Percentiles rank a stretch among this genome's conserved stretches.
Evolutionary conservation across 2,113 vertebrate genomes (phyloP).

Genomic region (Irena cyanogastra): DNA sequence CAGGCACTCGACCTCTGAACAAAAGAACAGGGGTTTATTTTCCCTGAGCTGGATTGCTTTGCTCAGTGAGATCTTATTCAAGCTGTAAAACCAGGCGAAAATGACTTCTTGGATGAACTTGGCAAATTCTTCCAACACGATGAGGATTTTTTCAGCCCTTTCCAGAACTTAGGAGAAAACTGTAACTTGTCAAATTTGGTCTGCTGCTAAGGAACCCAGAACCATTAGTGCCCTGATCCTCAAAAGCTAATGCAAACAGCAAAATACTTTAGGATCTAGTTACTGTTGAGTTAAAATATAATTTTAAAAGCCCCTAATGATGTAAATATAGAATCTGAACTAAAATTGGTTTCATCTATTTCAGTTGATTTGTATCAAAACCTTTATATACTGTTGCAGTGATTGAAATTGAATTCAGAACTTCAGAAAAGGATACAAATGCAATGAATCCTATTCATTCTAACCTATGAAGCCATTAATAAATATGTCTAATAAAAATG

Average conservation of each 20-base stretch:
- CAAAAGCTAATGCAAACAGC: background rate
- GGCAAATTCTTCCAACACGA: background rate
- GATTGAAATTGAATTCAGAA: background rate
- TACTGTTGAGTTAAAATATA: background rate
- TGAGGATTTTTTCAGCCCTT: background rate
- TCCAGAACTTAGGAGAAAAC: background rate
- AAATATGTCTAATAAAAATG: background rate
- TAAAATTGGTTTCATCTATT: background rate
- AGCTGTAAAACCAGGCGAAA: background rate
- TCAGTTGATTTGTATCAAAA: background rate
- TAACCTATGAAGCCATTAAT: background rate
- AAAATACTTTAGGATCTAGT: background rate
- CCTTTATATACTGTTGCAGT: background rate
- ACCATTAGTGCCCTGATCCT: background rate
- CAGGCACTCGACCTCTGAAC: background rate
- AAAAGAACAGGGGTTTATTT: background rate
- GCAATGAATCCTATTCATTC: background rate
- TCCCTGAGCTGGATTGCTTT: background rate
- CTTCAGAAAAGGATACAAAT: background rate
- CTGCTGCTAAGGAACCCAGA: background rate
- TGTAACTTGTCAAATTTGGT: background rate
- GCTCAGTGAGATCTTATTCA: background rate
- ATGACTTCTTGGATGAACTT: background rate
- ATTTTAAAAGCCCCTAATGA: background rate
- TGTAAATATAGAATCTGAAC: background rate